Evolutionary conservation across 2,113 vertebrate species (phyloP).

Genomic region (Larimichthys crocea): DNA sequence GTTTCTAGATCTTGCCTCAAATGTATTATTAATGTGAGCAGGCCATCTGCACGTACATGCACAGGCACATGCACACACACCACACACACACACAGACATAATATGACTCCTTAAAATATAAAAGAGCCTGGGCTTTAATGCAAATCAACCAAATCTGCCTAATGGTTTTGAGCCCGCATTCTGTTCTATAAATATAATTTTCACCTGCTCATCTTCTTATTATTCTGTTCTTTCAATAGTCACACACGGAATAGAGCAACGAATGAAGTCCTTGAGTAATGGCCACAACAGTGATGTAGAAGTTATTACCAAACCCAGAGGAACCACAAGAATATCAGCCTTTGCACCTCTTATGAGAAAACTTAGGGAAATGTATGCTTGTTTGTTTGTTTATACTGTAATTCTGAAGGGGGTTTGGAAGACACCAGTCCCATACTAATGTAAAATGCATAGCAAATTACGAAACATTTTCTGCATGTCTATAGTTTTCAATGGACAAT

Average conservation of each 20-base stretch:
- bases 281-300: neutral
- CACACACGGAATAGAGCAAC: neutral
- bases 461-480: constrained; percentile 37
- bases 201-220: constrained; percentile 8
- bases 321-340: constrained; percentile 3
- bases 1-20: constrained; percentile 25
- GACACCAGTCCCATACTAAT: constrained; percentile 21
- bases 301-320: constrained; percentile 7
- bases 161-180: constrained; percentile 9
- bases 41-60: neutral
- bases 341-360: neutral
- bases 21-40: constrained; percentile 27
- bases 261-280: constrained; percentile 1
- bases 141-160: constrained; percentile 28
- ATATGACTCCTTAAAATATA: constrained; percentile 26
- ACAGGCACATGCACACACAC: constrained; percentile 1
- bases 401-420: constrained; percentile 39
- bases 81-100: neutral
- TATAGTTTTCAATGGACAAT: constrained; percentile 12
- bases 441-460: constrained; percentile 50
- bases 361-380: neutral
- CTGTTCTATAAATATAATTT: constrained; percentile 14
- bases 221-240: neutral
- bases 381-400: constrained; percentile 14
- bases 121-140: constrained; percentile 5